phyloP scores from a whole-genome alignment of 2,797 vertebrate species.

The Nannoperca obscura region DNA sequence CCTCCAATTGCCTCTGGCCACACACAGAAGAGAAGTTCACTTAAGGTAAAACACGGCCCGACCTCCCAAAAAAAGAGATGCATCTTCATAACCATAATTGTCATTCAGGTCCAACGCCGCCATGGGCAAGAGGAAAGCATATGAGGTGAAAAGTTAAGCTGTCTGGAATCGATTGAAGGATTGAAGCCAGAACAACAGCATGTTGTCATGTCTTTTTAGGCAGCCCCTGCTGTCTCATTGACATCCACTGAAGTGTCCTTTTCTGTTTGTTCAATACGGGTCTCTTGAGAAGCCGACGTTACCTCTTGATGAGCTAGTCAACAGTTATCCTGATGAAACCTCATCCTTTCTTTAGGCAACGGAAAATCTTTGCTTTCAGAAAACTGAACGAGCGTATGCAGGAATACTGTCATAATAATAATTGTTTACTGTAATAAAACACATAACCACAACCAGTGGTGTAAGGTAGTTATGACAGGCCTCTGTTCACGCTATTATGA shows the following conservation, averaged over 20 bases:
- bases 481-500: too few species aligned
- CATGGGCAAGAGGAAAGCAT: conserved; percentile 16
- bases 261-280: conserved; percentile 21
- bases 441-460: too few species aligned
- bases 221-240: conserved; percentile 2
- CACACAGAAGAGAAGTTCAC: conserved; percentile 28
- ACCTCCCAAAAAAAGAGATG: conserved; percentile 21
- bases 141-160: conserved; percentile 62
- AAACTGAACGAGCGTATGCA: conserved; percentile 4
- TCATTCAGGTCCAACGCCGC: conserved; percentile 35
- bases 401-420: background rate
- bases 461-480: too few species aligned
- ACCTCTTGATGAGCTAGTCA: conserved; percentile 6
- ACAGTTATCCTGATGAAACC: conserved; percentile 3
- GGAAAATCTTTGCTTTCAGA: conserved; percentile 25
- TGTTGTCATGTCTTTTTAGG: conserved; percentile 23
- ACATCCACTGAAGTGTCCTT: conserved; percentile 13
- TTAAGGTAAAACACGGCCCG: conserved; percentile 28
- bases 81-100: conserved; percentile 54
- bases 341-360: conserved; percentile 12
- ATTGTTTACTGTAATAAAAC: too few species aligned
- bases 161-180: conserved; percentile 61
- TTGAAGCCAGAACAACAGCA: conserved; percentile 5
- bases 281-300: conserved; percentile 1
- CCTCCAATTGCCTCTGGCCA: conserved; percentile 21